Base-by-base conservation (phyloP, 2,797 vertebrate genomes). In the Cheirogaleus major region DNA sequence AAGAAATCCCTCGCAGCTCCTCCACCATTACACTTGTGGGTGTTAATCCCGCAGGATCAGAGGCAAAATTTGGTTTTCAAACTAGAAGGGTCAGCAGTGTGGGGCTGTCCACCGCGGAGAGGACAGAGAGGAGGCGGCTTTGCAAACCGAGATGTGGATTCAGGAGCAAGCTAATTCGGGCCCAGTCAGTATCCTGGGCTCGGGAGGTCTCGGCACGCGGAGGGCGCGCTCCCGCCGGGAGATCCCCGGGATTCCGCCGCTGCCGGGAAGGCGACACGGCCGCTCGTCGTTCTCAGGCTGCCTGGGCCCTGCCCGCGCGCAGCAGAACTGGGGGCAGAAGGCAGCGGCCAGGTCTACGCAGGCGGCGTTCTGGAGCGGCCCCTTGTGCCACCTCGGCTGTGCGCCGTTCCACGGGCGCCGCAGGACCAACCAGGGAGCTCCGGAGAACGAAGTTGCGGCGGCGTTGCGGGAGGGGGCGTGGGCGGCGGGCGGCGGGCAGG, bases 121-220 rank as follows among this genome's bases (percentile, higher is more conserved):
- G 9, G 14, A 23, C 4, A 13, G 17, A 4, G 4, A 23, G 15
- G 43, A 15, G 0, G 30, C 1, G 38, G 35, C 48, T 78, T 61
- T 45, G 84, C 48, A 32, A 69, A 35, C 30, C 1, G 7, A 65
- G 2, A 22, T 32, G 73, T 5, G 67, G 55, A 55, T 65, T 45
- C 7, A 0, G 2, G 18, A 7, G 4, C 35, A 7, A 22, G 76
- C 59, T 2, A 4, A 4, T 25, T 13, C 0, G 2, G 67, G 52
- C 12, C 1, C 7, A 0, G 12, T n/a, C 2, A 3, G 7, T 9
- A 59, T 13, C 57, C 76, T 0, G 0, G 4, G 22, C 20, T 32
- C 17, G 7, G 20, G 22, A 59, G 3, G 0, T 52, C 27, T 2
- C 48, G 22, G 35, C 13, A 20, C 11, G 0, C 4, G 2, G 59